Evolutionary conservation across 2,888 invertebrate species (phyloP).

Genomic region (Chymomyza amoena): DNA sequence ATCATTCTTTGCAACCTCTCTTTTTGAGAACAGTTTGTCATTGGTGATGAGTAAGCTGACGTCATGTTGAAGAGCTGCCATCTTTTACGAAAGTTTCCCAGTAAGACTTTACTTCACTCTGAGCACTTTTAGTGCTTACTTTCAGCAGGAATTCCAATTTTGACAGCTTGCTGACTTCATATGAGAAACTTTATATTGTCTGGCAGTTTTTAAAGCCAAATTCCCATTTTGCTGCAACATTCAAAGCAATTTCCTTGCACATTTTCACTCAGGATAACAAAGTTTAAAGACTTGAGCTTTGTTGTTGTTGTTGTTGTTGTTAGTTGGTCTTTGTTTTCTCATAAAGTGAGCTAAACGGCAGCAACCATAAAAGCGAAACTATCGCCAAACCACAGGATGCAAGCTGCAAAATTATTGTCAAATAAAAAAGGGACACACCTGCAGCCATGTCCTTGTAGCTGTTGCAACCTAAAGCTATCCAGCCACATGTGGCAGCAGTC

Average conservation of each 20-base stretch:
- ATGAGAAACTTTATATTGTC: neutral
- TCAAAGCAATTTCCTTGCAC: neutral
- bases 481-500: slow-evolving; percentile 54
- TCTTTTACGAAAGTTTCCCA: too few relatives aligned
- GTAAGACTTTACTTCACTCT: neutral
- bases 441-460: neutral
- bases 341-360: slow-evolving; percentile 66
- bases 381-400: neutral
- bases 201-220: neutral
- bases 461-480: neutral
- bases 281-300: neutral
- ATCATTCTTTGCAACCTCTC: too few relatives aligned
- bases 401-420: slow-evolving; percentile 36
- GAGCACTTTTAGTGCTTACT: neutral
- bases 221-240: neutral
- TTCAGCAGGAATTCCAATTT: neutral
- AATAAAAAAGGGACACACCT: slow-evolving; percentile 29
- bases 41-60: too few relatives aligned
- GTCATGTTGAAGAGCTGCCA: too few relatives aligned
- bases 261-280: neutral
- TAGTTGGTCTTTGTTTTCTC: neutral
- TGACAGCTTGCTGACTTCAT: neutral
- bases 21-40: too few relatives aligned
- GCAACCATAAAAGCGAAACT: slow-evolving; percentile 50
- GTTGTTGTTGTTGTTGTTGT: neutral